Evolutionary conservation across 2,797 vertebrate species (phyloP).

Genomic region (Cyclopterus lumpus): DNA sequence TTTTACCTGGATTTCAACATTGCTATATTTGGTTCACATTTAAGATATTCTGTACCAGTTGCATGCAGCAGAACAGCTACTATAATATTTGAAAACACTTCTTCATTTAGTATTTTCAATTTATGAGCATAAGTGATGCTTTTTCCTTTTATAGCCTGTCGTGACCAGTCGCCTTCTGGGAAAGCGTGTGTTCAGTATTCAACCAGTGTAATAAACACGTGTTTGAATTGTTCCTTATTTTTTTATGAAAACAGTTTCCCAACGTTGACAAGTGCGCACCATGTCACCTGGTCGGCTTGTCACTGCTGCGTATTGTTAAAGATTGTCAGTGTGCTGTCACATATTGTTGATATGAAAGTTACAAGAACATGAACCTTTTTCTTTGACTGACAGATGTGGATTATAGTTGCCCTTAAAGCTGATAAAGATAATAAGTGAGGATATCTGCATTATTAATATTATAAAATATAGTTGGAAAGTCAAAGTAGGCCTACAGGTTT

Average conservation of each 20-base stretch:
- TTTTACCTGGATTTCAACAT: neutral
- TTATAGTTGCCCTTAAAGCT: no score
- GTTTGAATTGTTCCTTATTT: neutral
- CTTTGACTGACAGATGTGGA: neutral
- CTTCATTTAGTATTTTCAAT: neutral
- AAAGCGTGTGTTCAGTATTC: neutral
- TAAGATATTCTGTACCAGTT: neutral
- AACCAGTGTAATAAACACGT: neutral
- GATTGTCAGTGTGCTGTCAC: neutral
- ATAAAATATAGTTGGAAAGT: neutral
- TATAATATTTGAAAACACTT: neutral
- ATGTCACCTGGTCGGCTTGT: no score
- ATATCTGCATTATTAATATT: neutral
- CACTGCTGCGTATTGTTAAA: neutral
- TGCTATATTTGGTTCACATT: neutral
- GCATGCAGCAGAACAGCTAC: no score
- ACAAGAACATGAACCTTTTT: neutral
- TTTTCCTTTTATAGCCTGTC: neutral
- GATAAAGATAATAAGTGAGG: no score
- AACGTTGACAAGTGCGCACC: neutral
- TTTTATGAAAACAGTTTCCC: neutral
- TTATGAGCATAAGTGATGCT: neutral
- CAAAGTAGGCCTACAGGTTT: neutral
- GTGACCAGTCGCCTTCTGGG: neutral
- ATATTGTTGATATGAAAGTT: no score